Base-by-base conservation (phyloP, 2,888 invertebrate species). In the Scaptomyza reducta region DNA sequence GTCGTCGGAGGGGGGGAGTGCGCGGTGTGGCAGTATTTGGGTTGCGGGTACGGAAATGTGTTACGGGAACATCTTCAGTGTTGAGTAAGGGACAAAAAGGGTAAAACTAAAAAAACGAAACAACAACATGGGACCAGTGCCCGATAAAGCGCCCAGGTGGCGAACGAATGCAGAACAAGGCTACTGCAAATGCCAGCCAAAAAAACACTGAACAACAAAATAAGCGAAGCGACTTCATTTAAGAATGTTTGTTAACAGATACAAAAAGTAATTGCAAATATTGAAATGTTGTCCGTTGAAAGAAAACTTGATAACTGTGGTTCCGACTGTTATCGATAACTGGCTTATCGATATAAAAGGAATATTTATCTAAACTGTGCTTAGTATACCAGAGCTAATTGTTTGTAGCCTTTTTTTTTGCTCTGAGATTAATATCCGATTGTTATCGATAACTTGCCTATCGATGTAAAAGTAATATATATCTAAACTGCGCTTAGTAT, bases 81-180 rank as follows among this genome's bases (percentile, higher is more conserved):
- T 73, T 73, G 67, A 77, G 70, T 65, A 59, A 62, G 67, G 70
- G 53, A n/a, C n/a, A n/a, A n/a, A n/a, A 71, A 61, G 69, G 66
- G 53, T 57, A 51, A 11, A 40, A 40, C 40, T 9, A 49, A 38
- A 49, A 56, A 47, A 59, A 71, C 67, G 61, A 33, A n/a, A 49
- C 1, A 31, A 6, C 2, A 31, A 10, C 31, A 2, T 6, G 10
- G 65, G 66, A 70, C 49, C 65, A 40, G 53, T 10, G 56, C 53
- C 63, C 72, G 73, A 73, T 72, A 73, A 73, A 73, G 64, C 68
- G 64, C 29, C 46, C 74, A 74, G 75, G 76, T 75, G 64, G 68
- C 61, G 18, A 74, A 74, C 66, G 74, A 74, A 74, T 74, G 63
- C 62, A 54, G 63, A 70, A 66, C 70, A 66, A 66, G 70, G 56